phyloP scores from a whole-genome alignment of 2,797 vertebrate genomes.

The Salarias fasciatus region DNA sequence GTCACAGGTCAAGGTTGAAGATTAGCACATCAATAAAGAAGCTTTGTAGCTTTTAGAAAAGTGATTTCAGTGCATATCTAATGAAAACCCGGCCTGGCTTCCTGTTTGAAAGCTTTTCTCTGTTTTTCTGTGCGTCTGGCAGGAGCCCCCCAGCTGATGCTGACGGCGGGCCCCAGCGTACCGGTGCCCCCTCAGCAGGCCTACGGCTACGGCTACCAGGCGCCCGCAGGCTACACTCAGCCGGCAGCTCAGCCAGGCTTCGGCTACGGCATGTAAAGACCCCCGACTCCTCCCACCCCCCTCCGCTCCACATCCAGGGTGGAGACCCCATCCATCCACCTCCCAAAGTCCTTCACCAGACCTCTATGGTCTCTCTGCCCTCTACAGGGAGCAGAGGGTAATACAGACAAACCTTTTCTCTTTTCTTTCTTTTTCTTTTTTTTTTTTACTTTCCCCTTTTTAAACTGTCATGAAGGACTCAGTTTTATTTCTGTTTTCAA shows the following conservation, averaged over 20 bases:
- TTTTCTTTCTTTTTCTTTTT: slow-evolving; percentile 47
- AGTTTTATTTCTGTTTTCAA: slow-evolving; percentile 89
- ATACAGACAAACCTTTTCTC: slow-evolving; percentile 76
- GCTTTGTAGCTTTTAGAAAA: too few species aligned
- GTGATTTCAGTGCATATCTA: neutral
- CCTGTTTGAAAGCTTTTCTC: neutral
- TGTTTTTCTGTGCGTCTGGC: slow-evolving; percentile 12
- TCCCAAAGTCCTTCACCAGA: slow-evolving; percentile 90
- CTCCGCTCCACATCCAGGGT: slow-evolving; percentile 61
- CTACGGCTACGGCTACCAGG: slow-evolving; percentile 95
- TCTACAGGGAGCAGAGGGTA: slow-evolving; percentile 67
- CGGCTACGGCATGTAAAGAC: slow-evolving; percentile 94
- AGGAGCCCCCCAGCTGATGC: slow-evolving; percentile 98
- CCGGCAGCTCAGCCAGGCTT: slow-evolving; percentile 90
- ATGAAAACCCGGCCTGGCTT: neutral
- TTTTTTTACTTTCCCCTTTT: slow-evolving; percentile 51
- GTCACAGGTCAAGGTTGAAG: too few species aligned
- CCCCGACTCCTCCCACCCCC: neutral
- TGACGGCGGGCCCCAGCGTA: slow-evolving; percentile 96
- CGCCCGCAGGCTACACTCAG: slow-evolving; percentile 88
- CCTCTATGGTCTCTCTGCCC: slow-evolving; percentile 84
- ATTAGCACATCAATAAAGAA: too few species aligned
- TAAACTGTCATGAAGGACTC: slow-evolving; percentile 96
- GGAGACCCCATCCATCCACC: slow-evolving; percentile 84
- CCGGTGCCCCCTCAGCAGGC: slow-evolving; percentile 92